Evolutionary conservation across 2,797 vertebrate species (phyloP).

Genomic region (Acridotheres tristis): DNA sequence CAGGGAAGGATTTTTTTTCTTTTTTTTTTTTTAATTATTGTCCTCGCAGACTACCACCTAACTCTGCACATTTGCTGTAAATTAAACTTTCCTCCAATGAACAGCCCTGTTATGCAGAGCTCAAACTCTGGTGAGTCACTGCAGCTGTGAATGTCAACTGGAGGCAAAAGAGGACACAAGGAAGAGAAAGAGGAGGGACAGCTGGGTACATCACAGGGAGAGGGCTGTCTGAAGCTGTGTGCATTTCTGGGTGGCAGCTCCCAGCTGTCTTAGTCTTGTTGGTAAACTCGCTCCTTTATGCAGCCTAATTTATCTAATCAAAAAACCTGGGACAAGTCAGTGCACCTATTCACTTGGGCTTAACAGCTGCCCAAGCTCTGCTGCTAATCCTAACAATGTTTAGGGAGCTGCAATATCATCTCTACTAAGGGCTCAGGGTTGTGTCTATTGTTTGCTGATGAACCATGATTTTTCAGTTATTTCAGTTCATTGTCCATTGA

Average conservation of each 20-base stretch:
- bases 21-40: not conserved
- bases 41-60: not conserved
- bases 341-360: not conserved
- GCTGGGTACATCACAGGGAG: not conserved
- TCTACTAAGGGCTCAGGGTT: not conserved
- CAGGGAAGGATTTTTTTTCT: not conserved
- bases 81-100: not conserved
- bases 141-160: not conserved
- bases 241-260: not conserved
- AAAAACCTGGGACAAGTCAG: not conserved
- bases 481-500: not conserved
- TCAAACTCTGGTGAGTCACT: not conserved
- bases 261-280: not conserved
- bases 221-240: not conserved
- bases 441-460: not conserved
- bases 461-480: not conserved
- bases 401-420: not conserved
- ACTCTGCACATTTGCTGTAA: not conserved
- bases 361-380: not conserved
- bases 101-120: not conserved
- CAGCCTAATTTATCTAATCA: not conserved
- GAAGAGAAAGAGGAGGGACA: not conserved
- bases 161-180: not conserved
- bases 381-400: not conserved
- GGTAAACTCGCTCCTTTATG: fast-evolving